A percentile compares a stretch with the other conserved stretches of the same genome.
These are phyloP conservation scores for Limnephilus marmoratus DNA, from an alignment of 2,888 invertebrate genomes.

Conservation along the genomic window DNA sequence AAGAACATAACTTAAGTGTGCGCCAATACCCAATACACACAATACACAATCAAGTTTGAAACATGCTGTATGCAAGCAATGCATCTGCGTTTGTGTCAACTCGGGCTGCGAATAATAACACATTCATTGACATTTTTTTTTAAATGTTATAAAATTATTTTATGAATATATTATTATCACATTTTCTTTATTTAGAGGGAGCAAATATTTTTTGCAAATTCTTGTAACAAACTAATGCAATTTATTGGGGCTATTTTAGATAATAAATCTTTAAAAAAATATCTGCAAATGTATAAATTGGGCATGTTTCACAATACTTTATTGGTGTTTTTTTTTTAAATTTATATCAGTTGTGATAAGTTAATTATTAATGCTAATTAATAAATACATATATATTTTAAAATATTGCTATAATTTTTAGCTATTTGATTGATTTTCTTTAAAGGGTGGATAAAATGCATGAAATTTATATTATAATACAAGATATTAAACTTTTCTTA, in stretches of 20 bases:
- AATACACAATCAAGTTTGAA: no score
- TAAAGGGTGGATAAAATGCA: background rate
- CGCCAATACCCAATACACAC: no score
- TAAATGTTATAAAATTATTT: background rate
- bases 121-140: no score
- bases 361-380: background rate
- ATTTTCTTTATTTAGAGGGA: background rate
- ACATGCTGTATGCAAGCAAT: no score
- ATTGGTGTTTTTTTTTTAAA: background rate
- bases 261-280: background rate
- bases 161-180: background rate
- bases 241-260: background rate
- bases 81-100: no score
- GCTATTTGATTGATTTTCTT: background rate
- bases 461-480: background rate
- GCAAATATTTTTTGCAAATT: background rate
- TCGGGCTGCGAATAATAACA: no score
- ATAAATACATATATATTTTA: background rate
- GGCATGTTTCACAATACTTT: background rate
- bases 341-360: background rate
- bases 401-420: background rate
- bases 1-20: no score
- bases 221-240: background rate
- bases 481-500: background rate
- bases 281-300: constrained; percentile 5